phyloP scores from a whole-genome alignment of 2,888 invertebrate species.

The Sepioteuthis lessoniana region DNA sequence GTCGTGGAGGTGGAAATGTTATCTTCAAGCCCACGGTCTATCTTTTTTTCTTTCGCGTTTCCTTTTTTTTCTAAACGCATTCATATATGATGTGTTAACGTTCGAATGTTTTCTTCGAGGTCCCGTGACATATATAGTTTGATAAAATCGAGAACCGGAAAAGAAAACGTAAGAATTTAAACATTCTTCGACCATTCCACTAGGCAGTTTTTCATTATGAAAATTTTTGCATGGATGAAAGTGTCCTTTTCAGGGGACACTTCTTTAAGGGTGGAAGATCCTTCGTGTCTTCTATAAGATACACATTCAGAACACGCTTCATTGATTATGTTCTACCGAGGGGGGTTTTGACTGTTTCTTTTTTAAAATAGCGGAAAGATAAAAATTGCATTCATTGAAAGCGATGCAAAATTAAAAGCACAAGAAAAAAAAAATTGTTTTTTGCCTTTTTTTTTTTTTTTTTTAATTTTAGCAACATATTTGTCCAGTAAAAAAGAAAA shows the following conservation, averaged over 20 bases:
- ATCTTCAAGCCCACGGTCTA: no score
- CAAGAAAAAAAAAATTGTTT: no score
- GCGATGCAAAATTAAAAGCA: no score
- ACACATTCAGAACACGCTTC: neutral
- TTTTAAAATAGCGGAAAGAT: neutral
- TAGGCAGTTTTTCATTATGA: neutral
- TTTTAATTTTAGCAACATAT: no score
- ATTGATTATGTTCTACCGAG: neutral
- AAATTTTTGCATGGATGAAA: neutral
- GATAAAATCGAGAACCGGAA: neutral
- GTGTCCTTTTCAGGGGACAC: neutral
- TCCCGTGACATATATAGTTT: neutral
- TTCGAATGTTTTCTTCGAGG: neutral
- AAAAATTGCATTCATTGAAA: neutral
- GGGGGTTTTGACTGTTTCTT: neutral
- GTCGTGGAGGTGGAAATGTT: no score
- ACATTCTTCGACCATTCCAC: neutral
- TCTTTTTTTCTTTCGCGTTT: no score
- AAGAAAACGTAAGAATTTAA: neutral
- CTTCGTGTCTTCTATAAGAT: neutral
- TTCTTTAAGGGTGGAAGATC: neutral
- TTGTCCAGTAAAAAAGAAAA: no score
- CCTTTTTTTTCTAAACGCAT: neutral
- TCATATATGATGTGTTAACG: neutral
- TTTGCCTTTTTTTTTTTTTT: no score